phyloP scores from a whole-genome alignment of 2,888 invertebrate genomes.

The Mycalesis mineus region DNA sequence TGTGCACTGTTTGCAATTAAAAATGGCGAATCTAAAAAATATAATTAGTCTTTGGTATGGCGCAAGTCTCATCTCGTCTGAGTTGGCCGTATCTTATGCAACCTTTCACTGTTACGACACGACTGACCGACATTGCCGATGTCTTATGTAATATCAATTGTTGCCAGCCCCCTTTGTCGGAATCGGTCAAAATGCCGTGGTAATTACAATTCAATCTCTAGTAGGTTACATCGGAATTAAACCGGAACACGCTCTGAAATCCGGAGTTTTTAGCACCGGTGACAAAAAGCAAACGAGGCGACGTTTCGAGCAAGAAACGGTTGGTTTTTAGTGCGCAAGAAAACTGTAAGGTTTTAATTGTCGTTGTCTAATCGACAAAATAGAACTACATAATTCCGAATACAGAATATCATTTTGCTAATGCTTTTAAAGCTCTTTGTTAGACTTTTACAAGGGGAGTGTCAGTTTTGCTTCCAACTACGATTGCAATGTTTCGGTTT shows the following conservation, averaged over 20 bases:
- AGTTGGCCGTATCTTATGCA: conserved; percentile 63
- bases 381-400: too few relatives aligned
- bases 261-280: conserved; percentile 5
- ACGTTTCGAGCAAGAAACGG: neutral
- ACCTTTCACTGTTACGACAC: conserved; percentile 74
- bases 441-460: too few relatives aligned
- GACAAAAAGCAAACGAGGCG: neutral
- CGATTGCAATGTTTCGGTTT: too few relatives aligned
- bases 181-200: conserved; percentile 23
- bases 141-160: conserved; percentile 53
- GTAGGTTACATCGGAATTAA: conserved; percentile 15
- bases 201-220: conserved; percentile 25
- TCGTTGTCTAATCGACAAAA: too few relatives aligned
- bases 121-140: conserved; percentile 64
- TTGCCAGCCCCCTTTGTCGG: conserved; percentile 26
- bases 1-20: too few relatives aligned
- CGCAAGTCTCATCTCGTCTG: conserved; percentile 68
- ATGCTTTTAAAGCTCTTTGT: too few relatives aligned
- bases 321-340: neutral
- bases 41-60: conserved; percentile 42
- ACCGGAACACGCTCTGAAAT: conserved; percentile 15
- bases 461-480: too few relatives aligned
- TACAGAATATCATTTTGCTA: too few relatives aligned
- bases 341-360: neutral
- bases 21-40: conserved; percentile 9